Evolutionary conservation across 1,140 invertebrate genomes (phyloP), one percentile per base, ranked within the genome.

Genomic region (Listronotus bonariensis): DNA sequence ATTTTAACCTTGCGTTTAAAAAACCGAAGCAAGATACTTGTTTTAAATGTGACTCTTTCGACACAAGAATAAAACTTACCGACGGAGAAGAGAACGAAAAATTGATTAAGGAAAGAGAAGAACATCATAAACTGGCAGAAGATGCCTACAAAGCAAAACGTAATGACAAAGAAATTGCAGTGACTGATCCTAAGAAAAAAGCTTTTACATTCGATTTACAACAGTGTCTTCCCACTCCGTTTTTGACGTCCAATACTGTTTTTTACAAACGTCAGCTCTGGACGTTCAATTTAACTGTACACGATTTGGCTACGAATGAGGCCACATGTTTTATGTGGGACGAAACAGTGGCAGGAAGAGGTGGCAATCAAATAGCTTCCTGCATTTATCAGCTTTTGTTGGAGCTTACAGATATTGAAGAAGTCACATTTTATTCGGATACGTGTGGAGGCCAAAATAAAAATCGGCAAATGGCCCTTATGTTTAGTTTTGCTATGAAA

Each of bases 401-500:
- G 15, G 45, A 48, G 3, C 45, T 26, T n/a, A 3, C 3, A 36
- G 49, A 52, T 34, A 31, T 52, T 6, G 49, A 52, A 52, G 31
- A 52, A n/a, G 20, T 52, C 36, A 52, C 31, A 36, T 52, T 34
- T 31, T 52, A 52, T n/a, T 52, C 26, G 26, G 49, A 48, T 10
- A 48, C 45, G 2, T 48, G 45, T 10, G 45, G 45, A 6, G 45
- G 45, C 12, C 45, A 48, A 48, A 48, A 48, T 20, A 48, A 48
- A 26, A 48, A 48, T 20, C 15, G 5, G 8, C 45, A 48, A 18
- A 17, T 48, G 4, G 45, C 45, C 12, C 26, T 48, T 11, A 48
- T 48, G 45, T 26, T 48, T 11, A 18, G 15, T 14, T 42, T n/a
- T 60, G 8, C 11, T 36, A 5, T 36, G 8, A 8, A 3, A 10